phyloP scores from a whole-genome alignment of 2,797 vertebrate genomes.

The Holocentrus rufus region DNA sequence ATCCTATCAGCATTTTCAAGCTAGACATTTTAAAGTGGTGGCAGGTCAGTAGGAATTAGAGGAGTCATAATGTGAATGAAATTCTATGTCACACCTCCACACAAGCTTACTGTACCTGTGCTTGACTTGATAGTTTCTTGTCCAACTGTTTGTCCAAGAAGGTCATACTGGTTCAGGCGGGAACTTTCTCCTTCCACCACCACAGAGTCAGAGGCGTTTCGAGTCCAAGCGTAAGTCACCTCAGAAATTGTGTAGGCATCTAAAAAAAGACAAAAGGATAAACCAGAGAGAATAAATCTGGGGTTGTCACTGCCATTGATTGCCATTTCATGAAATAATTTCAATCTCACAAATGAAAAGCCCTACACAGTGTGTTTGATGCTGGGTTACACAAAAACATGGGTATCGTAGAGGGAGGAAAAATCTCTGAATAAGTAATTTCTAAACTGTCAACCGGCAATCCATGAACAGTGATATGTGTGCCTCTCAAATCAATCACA shows the following conservation, averaged over 20 bases:
- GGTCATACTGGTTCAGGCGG: constrained; percentile 95
- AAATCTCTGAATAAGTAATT: constrained; percentile 38
- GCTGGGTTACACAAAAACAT: constrained; percentile 32
- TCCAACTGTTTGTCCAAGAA: constrained; percentile 95
- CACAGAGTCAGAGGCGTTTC: constrained; percentile 93
- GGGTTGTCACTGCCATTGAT: constrained; percentile 33
- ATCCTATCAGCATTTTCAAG: background rate
- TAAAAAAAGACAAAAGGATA: constrained; percentile 67
- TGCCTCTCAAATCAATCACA: constrained; percentile 43
- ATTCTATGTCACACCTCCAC: background rate
- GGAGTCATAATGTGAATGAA: constrained; percentile 5
- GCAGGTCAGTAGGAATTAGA: constrained; percentile 14
- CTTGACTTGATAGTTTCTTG: constrained; percentile 97
- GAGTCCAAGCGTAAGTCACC: constrained; percentile 97
- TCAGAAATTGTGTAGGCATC: constrained; percentile 98
- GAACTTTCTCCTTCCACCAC: constrained; percentile 96
- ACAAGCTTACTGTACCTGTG: constrained; percentile 86
- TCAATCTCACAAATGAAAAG: constrained; percentile 54
- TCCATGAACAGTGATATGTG: constrained; percentile 38
- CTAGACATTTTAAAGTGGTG: background rate
- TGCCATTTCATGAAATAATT: constrained; percentile 43
- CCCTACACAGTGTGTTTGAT: constrained; percentile 25
- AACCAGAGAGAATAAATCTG: constrained; percentile 45
- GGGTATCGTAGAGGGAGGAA: constrained; percentile 16
- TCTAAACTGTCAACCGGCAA: constrained; percentile 40